Base-by-base conservation (phyloP, 2,797 vertebrate species). In the Thaleichthys pacificus region DNA sequence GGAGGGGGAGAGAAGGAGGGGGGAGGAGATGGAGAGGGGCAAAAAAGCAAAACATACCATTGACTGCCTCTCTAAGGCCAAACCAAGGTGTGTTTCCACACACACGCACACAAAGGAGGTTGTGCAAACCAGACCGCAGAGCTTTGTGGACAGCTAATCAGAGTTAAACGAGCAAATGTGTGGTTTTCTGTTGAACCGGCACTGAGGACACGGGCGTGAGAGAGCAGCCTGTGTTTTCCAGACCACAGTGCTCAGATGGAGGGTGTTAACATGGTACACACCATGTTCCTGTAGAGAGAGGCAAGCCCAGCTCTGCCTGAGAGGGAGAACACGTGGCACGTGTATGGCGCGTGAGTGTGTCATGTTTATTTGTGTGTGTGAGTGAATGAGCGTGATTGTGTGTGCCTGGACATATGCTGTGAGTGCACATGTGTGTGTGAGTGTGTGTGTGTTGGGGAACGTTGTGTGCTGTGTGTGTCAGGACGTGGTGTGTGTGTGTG, bases 1-100 rank as follows among this genome's bases (percentile, higher is more conserved):
- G 71, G 72, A 68, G 58, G 73, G 78, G 65, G 70, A 62, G 80
- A 72, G 32, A n/a, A 57, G 56, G 62, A 68, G 72, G 62, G 70
- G 56, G 77, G 9, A 72, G 70, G 75, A 26, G 73, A 56, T 74
- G 2, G 38, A 6, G 4, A 12, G 19, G 19, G 58, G 63, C 6
- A 7, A 32, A 32, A 32, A 32, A 24, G 21, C 24, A 1, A 42
- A 4, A 61, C 56, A 69, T 24, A 69, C n/a, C 0, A 7, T 11
- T 7, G 4, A 42, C 21, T 19, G 3, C 11, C 9, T 2, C 54
- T 32, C 5, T 24, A 32, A 68, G 56, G 5, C 35, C 47, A 11
- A 21, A 1, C 42, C 38, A 38, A 68, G 8, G 28, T 68, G 66
- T 56, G 17, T 54, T 54, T 68, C 58, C 60, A 61, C 60, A 61